A percentile compares a stretch with the other conserved stretches of the same genome.
Conservation (phyloP, 2,888 invertebrate species). For the Gymnoscelis rufifasciata region DNA sequence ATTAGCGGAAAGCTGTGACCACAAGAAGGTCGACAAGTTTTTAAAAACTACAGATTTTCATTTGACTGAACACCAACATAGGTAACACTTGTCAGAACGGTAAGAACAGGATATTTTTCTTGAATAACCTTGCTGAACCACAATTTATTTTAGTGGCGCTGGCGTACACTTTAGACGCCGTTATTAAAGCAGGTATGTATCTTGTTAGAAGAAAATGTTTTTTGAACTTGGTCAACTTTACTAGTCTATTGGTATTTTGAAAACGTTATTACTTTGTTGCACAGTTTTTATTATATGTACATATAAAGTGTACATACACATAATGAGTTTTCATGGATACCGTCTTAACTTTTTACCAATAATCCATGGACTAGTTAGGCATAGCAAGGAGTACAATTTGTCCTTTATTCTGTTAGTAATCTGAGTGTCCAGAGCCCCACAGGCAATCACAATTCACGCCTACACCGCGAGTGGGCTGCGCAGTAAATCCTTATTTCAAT, state of each 20-base stretch:
- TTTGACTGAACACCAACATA: constrained; percentile 11
- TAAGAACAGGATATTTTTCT: background rate
- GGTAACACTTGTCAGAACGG: constrained; percentile 4
- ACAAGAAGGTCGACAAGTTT: constrained; percentile 24
- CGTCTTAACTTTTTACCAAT: too few species aligned
- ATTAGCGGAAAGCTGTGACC: constrained; percentile 27
- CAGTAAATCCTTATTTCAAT: constrained; percentile 20
- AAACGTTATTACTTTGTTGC: too few species aligned
- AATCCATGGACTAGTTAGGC: too few species aligned
- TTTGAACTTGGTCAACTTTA: too few species aligned
- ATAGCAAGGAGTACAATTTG: too few species aligned
- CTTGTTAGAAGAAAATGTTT: too few species aligned
- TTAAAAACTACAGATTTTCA: constrained; percentile 8
- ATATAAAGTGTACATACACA: too few species aligned
- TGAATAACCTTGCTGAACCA: background rate
- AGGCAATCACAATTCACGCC: constrained; percentile 15
- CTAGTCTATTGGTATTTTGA: too few species aligned
- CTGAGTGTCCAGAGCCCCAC: constrained; percentile 8
- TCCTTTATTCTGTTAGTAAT: background rate
- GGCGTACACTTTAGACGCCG: too few species aligned
- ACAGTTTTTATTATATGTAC: too few species aligned
- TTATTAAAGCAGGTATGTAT: too few species aligned
- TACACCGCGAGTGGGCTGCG: constrained; percentile 14
- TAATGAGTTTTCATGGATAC: too few species aligned
- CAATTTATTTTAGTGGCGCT: background rate